Evolutionary conservation across 2,888 invertebrate species (phyloP), one percentile per base, ranked within the genome.

Genomic region (Erebia palarica): DNA sequence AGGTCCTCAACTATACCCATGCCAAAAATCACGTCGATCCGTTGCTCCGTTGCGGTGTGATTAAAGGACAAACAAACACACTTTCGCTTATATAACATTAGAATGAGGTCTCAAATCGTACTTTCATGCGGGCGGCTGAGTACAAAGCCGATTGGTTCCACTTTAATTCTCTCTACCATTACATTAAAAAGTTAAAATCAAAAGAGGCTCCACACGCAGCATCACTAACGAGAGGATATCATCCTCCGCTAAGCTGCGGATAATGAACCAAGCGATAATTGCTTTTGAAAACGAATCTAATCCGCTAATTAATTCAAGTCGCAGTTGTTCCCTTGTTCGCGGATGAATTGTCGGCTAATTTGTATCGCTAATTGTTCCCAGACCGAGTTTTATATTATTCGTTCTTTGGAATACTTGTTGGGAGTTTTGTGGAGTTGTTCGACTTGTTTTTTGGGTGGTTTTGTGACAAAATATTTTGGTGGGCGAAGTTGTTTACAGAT

Each of bases 281-380:
- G 67, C 69, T 65, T 60, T 16, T 49, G 27, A 65, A 68, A 71
- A 57, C 49, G 70, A 51, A 55, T 64, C 59, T 65, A 68, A 73
- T 68, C 51, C 18, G 18, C 57, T 63, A 73, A 68, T 68, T 68
- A 70, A 73, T 70, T 73, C 70, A 36, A 14, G 55, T 60, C 53
- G 10, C 42, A 70, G 63, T 55, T 55, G 53, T 53, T 53, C 16
- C 18, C 53, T 69, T 61, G 65, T 65, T 61, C 60, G 18, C 59
- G 71, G 60, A 58, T 61, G 61, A 65, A 66, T 69, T 66, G 57
- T 65, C 42, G 51, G 70, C 67, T 68, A 70, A 72, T 72, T 74
- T 65, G 67, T 69, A 68, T 66, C 65, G 63, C 53, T 70, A 55
- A 72, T 72, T 64, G 70, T 7, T 14, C 14, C n/a, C 14, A 8